A percentile compares a stretch with the other conserved stretches of the same genome.
These are phyloP conservation scores for Eledona agricola DNA, from an alignment of 2,888 invertebrate species.

Conservation along the genomic window DNA sequence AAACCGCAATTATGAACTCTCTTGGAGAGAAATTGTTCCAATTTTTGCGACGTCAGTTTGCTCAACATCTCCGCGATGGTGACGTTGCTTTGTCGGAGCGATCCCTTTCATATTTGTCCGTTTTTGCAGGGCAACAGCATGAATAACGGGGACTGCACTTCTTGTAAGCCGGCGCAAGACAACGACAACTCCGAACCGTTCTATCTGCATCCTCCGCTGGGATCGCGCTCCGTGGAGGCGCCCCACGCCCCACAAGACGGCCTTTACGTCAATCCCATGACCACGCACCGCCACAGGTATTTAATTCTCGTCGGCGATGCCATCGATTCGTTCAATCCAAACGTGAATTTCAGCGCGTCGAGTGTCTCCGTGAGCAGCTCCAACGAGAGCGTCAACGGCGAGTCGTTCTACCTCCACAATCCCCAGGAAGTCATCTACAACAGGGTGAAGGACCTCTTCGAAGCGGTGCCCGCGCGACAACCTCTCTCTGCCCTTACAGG, in stretches of 20 bases:
- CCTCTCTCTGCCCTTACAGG: conserved; percentile 63
- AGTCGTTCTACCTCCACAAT: conserved; percentile 86
- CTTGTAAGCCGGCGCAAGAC: conserved; percentile 55
- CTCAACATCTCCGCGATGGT: conserved; percentile 8
- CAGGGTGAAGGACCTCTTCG: conserved; percentile 84
- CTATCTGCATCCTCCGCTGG: conserved; percentile 77
- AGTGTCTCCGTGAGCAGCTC: conserved; percentile 61
- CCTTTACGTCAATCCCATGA: conserved; percentile 86
- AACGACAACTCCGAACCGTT: conserved; percentile 71
- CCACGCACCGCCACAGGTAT: conserved; percentile 60
- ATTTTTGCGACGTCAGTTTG: conserved; percentile 15
- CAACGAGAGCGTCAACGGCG: conserved; percentile 65
- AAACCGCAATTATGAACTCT: conserved; percentile 18
- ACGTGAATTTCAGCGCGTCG: conserved; percentile 51
- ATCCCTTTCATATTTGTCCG: too few relatives aligned
- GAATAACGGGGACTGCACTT: conserved; percentile 60
- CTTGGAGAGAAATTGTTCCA: conserved; percentile 28
- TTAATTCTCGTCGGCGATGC: background rate
- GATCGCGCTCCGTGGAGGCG: conserved; percentile 55
- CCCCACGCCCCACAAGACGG: conserved; percentile 75
- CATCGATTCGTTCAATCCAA: background rate
- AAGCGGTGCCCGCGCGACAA: conserved; percentile 62
- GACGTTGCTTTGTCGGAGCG: background rate
- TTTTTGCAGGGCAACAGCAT: conserved; percentile 52
- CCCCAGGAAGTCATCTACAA: conserved; percentile 83